These are phyloP conservation scores for Neosilurus hyrtlii DNA, from an alignment of 2,797 vertebrate species.

Conservation along the genomic window DNA sequence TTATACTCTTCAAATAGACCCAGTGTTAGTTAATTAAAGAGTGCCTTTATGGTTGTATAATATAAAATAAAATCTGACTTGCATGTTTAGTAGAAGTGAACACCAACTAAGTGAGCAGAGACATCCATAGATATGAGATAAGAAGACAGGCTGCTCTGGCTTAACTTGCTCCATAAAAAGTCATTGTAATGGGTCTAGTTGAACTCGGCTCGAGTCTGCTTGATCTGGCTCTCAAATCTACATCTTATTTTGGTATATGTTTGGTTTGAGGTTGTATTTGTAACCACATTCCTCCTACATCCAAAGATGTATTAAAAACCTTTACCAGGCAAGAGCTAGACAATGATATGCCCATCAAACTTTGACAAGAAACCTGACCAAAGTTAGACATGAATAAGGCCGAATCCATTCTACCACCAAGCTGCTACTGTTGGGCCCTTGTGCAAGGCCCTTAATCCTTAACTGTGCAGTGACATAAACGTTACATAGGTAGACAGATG, in stretches of 20 bases:
- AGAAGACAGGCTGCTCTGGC: neutral
- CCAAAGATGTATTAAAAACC: neutral
- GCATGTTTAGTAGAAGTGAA: neutral
- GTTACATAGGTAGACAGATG: neutral
- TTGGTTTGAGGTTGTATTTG: neutral
- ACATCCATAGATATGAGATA: neutral
- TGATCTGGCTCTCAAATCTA: neutral
- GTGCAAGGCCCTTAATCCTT: too few relatives aligned
- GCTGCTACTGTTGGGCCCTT: too few relatives aligned
- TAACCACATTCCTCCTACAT: neutral
- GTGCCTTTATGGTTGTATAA: neutral
- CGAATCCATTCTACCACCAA: neutral
- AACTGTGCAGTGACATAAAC: too few relatives aligned
- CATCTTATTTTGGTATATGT: neutral
- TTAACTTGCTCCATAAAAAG: neutral
- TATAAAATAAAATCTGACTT: neutral
- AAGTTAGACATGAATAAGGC: neutral
- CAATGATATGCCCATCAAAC: neutral
- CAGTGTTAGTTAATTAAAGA: neutral
- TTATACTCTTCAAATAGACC: neutral
- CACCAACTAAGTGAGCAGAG: neutral
- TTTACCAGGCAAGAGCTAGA: neutral
- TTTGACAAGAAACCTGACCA: constrained; percentile 6
- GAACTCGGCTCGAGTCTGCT: neutral
- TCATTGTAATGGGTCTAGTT: neutral